Evolutionary conservation across 2,113 vertebrate genomes (phyloP).

Genomic region (Amia ocellicauda): DNA sequence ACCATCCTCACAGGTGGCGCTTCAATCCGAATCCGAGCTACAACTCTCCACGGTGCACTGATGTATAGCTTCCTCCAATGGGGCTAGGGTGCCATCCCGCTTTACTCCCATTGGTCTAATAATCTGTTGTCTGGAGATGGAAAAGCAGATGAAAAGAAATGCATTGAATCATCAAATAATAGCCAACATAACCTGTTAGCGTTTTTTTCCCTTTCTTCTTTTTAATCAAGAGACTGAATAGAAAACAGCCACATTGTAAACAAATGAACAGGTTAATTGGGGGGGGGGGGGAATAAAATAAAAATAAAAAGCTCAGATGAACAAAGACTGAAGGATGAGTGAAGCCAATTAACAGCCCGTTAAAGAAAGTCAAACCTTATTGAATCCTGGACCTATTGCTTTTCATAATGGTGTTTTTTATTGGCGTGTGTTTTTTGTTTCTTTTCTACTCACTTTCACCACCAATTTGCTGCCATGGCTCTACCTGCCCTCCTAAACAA

Average conservation of each 20-base stretch:
- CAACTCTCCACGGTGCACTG: constrained; percentile 69
- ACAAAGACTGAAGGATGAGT: constrained; percentile 6
- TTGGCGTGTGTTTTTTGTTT: too few relatives aligned
- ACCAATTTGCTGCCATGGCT: constrained; percentile 28
- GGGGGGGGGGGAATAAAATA: constrained; percentile 39
- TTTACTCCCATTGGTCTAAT: constrained; percentile 93
- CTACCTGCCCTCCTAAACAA: constrained; percentile 45
- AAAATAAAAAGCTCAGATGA: too few relatives aligned
- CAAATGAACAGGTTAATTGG: constrained; percentile 31
- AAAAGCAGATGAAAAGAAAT: constrained; percentile 28
- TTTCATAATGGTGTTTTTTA: constrained; percentile 38
- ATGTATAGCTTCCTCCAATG: constrained; percentile 80
- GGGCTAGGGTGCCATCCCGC: constrained; percentile 86
- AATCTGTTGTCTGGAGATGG: constrained; percentile 80
- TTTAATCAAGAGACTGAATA: background rate
- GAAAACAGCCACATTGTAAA: constrained; percentile 21
- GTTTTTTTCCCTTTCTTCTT: background rate
- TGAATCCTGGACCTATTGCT: constrained; percentile 48
- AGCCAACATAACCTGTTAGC: background rate
- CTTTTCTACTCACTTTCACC: constrained; percentile 26
- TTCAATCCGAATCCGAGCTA: constrained; percentile 88
- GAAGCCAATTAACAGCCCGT: constrained; percentile 59
- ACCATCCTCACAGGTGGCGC: constrained; percentile 45
- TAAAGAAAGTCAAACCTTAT: constrained; percentile 55
- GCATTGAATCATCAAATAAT: background rate